Percentiles rank a stretch among this genome's conserved stretches.
Evolutionary conservation across 1,140 invertebrate genomes (phyloP).

Genomic region (Drosophila pachea): DNA sequence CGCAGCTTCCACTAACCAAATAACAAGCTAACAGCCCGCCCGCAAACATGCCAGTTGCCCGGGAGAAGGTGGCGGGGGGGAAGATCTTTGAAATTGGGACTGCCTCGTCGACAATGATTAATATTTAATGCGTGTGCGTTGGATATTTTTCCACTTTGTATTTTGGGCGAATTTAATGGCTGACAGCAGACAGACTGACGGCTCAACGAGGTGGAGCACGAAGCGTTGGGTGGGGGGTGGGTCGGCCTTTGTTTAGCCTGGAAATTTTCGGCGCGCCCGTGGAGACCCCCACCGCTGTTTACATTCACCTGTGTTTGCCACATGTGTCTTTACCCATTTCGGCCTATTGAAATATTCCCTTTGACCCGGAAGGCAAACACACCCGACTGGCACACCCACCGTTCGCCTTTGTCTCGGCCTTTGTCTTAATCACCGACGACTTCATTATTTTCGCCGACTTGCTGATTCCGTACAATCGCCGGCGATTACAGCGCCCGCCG

Average conservation of each 20-base stretch:
- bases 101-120: constrained; percentile 60
- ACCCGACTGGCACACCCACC: too few species aligned
- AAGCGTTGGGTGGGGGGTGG: not conserved
- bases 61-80: too few species aligned
- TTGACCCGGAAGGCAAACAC: constrained; percentile 60
- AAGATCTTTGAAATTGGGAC: not conserved
- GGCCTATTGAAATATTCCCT: constrained; percentile 68
- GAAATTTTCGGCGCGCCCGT: too few species aligned
- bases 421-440: constrained; percentile 59
- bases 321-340: constrained; percentile 37
- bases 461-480: constrained; percentile 68
- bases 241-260: constrained; percentile 42
- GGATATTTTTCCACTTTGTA: constrained; percentile 58
- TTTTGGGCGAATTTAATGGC: constrained; percentile 75
- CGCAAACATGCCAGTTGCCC: constrained; percentile 11
- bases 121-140: constrained; percentile 72
- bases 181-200: constrained; percentile 25
- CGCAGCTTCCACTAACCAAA: constrained; percentile 65
- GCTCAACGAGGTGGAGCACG: not conserved
- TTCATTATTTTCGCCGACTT: constrained; percentile 64
- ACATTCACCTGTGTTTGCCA: constrained; percentile 42
- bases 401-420: too few species aligned
- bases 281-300: too few species aligned
- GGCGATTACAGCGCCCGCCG: constrained; percentile 55
- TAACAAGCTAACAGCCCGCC: constrained; percentile 43